These are phyloP conservation scores for Drosophila fungiperda DNA, from an alignment of 2,888 invertebrate species.

Conservation along the genomic window DNA sequence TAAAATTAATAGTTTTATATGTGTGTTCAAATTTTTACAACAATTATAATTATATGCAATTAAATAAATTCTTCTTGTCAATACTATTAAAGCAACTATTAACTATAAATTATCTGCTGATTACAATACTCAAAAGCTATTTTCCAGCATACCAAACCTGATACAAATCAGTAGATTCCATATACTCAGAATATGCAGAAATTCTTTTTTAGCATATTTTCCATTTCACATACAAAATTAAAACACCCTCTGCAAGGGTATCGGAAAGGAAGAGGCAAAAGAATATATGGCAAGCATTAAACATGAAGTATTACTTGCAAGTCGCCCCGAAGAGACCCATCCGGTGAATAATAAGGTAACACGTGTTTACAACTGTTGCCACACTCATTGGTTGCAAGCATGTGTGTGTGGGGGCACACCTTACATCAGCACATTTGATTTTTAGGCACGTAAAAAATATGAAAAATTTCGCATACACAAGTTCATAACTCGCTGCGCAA, in stretches of 20 bases:
- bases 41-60: background rate
- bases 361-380: constrained; percentile 58
- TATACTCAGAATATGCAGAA: background rate
- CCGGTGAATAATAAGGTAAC: constrained; percentile 48
- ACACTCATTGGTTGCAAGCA: constrained; percentile 12
- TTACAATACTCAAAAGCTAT: background rate
- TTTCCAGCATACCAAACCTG: background rate
- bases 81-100: background rate
- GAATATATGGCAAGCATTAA: constrained; percentile 18
- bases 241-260: background rate
- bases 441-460: constrained; percentile 76
- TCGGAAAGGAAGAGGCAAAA: no score
- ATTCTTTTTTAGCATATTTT: background rate
- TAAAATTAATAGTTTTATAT: background rate
- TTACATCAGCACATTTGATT: constrained; percentile 50
- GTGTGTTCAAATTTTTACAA: background rate
- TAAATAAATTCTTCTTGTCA: background rate
- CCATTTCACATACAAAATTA: background rate
- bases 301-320: background rate
- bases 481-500: constrained; percentile 67
- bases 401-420: constrained; percentile 17
- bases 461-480: constrained; percentile 69
- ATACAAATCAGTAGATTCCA: background rate
- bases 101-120: background rate
- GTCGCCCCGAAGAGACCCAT: constrained; percentile 14